These are phyloP conservation scores for Odontamblyopus rebecca DNA, from an alignment of 2,797 vertebrate species.

Conservation along the genomic window DNA sequence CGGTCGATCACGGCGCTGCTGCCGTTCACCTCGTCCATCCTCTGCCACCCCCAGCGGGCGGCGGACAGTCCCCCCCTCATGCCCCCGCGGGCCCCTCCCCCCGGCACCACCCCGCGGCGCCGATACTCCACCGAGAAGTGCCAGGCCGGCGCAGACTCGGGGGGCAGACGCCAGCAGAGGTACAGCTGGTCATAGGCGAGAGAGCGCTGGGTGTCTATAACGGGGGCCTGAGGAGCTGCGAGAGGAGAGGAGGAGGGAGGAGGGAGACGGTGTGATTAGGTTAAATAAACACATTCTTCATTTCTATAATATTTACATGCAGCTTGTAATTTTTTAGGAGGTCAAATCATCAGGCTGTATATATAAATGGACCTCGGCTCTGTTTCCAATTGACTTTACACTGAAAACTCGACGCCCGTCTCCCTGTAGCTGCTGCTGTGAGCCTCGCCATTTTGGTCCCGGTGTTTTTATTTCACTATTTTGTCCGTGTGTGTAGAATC, in stretches of 20 bases:
- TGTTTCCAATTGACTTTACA: too few relatives aligned
- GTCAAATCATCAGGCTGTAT: too few relatives aligned
- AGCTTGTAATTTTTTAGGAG: background rate
- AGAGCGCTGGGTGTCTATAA: conserved; percentile 94
- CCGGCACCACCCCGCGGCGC: conserved; percentile 80
- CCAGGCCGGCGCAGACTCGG: conserved; percentile 88
- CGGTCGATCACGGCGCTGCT: conserved; percentile 89
- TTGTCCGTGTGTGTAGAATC: too few relatives aligned
- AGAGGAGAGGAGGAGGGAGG: background rate
- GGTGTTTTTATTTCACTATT: too few relatives aligned
- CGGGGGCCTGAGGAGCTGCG: conserved; percentile 89
- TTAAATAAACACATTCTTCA: too few relatives aligned
- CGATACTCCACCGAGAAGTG: conserved; percentile 93
- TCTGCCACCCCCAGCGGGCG: conserved; percentile 90
- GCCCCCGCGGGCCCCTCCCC: conserved; percentile 80
- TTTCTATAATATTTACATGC: background rate
- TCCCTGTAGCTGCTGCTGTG: too few relatives aligned
- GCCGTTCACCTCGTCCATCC: conserved; percentile 87
- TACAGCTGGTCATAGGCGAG: conserved; percentile 96
- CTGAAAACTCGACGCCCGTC: too few relatives aligned
- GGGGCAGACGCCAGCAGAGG: conserved; percentile 91
- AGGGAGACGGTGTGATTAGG: too few relatives aligned
- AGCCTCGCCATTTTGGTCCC: too few relatives aligned
- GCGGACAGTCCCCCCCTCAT: conserved; percentile 80
- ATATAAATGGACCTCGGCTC: too few relatives aligned